Conservation (phyloP, 37 sponge, comb jelly and placozoan genomes). For the Cladorhizidae sp. region DNA sequence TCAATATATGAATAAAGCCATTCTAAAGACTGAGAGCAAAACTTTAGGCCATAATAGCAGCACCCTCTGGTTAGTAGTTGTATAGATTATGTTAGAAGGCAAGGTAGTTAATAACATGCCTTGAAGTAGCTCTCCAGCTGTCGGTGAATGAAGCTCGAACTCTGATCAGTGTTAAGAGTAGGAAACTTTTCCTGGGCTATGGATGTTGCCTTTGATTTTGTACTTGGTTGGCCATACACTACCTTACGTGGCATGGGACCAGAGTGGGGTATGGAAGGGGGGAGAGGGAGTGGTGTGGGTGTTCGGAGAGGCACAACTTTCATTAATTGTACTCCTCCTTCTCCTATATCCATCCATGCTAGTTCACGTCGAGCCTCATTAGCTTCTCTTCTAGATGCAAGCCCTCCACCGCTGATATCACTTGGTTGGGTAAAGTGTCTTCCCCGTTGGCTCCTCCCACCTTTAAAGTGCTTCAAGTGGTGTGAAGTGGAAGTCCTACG, state of each 20-base stretch:
- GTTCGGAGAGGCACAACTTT: constrained; percentile 13
- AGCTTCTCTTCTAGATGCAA: not conserved
- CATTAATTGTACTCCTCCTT: constrained; percentile 32
- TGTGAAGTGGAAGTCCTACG: not conserved
- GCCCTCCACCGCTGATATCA: not conserved
- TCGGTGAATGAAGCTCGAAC: constrained; percentile 5
- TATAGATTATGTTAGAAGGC: too few relatives aligned
- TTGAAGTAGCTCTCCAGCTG: constrained; percentile 30
- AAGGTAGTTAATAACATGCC: not conserved
- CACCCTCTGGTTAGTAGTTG: too few relatives aligned
- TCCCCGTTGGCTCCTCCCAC: constrained; percentile 24
- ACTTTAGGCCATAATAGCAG: too few relatives aligned
- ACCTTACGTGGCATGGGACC: too few relatives aligned
- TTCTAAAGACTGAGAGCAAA: too few relatives aligned
- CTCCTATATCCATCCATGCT: constrained; percentile 36
- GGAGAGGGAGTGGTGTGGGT: constrained; percentile 30
- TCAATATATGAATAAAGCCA: too few relatives aligned
- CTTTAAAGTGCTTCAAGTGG: not conserved
- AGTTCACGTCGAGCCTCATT: constrained; percentile 18
- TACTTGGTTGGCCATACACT: not conserved
- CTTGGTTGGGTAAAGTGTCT: not conserved
- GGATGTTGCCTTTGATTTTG: not conserved
- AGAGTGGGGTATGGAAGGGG: constrained; percentile 15
- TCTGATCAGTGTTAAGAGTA: not conserved
- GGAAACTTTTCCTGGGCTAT: constrained; percentile 13